These are phyloP conservation scores for Mechanitis messenoides DNA, from an alignment of 2,888 invertebrate genomes.

Conservation along the genomic window DNA sequence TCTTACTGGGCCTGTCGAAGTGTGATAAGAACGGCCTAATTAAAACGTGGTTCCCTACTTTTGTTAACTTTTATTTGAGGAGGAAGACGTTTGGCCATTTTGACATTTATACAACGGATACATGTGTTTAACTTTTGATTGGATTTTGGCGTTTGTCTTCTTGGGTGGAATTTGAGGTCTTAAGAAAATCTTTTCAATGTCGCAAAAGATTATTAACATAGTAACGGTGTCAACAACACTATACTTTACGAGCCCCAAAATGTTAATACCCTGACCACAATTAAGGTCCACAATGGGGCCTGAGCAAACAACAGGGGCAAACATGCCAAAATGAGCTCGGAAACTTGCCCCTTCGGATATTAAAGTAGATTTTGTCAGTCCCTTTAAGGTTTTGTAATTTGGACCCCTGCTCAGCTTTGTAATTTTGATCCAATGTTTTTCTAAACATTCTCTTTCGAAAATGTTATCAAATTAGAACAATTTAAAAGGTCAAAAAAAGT, in stretches of 20 bases:
- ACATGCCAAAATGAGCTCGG: conserved; percentile 22
- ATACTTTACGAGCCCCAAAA: conserved; percentile 12
- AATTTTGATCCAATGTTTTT: background rate
- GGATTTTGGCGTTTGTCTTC: background rate
- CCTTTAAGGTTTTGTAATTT: conserved; percentile 8
- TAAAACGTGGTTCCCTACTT: conserved; percentile 49
- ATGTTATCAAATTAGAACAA: background rate
- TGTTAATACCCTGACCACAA: conserved; percentile 22
- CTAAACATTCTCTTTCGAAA: background rate
- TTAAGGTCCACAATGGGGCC: conserved; percentile 34
- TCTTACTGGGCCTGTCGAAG: conserved; percentile 53
- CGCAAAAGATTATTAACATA: background rate
- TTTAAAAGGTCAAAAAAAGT: no score
- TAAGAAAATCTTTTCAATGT: background rate
- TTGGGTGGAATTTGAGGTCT: background rate
- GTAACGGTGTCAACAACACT: conserved; percentile 6
- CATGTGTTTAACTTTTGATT: background rate
- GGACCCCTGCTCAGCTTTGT: conserved; percentile 1
- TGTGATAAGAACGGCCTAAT: conserved; percentile 63
- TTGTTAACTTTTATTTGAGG: conserved; percentile 27
- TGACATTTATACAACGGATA: background rate
- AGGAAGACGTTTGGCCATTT: background rate
- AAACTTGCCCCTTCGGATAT: conserved; percentile 16
- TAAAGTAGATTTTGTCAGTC: conserved; percentile 8
- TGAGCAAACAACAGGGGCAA: conserved; percentile 31